Evolutionary conservation across 1,140 invertebrate species (phyloP), one percentile per base, ranked within the genome.

Genomic region (Drosophila auraria): DNA sequence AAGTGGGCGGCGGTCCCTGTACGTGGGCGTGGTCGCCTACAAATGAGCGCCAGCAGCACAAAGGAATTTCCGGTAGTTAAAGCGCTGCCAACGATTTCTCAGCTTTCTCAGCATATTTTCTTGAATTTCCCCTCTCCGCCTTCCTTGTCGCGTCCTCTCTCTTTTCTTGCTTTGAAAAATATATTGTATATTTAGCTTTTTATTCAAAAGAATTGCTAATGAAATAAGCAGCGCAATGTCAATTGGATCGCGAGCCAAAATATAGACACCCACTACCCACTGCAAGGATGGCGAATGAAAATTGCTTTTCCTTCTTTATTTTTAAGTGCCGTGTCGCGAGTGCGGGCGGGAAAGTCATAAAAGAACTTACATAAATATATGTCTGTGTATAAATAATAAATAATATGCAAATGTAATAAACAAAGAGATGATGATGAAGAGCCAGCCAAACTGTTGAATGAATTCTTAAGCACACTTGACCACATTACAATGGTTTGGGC

Each of bases 21-120:
- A 20, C 9, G 49, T 23, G 62, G 76, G 68, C 82, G 73, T 73
- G 78, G 59, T 45, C 33, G 75, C 45, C 74, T 66, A 73, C 82
- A 84, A 84, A 84, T 84, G 78, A 84, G 86, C 82, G 89, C 74
- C 74, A 71, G 75, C 75, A 84, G 86, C 81, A 90, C 86, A 90
- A 90, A 90, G 82, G 82, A 90, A 90, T 90, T 90, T 90, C 86
- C 86, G 86, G 86, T 90, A 90, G 86, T 90, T 90, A 90, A 90
- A 90, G 86, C 87, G 66, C 56, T 76, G 70, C 78, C 78, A 75
- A 83, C 70, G 78, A 72, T 71, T 73, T 58, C 44, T 71, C 66
- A 50, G 69, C 69, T 71, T 73, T 80, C 50, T 59, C 68, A 58
- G 66, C 73, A 62, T 79, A 73, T 80, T 65, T 57, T 66, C 57